Percentiles rank a stretch among this genome's conserved stretches.
These are phyloP conservation scores for Chloroceryle amazona DNA, from an alignment of 2,797 vertebrate species.

Conservation along the genomic window DNA sequence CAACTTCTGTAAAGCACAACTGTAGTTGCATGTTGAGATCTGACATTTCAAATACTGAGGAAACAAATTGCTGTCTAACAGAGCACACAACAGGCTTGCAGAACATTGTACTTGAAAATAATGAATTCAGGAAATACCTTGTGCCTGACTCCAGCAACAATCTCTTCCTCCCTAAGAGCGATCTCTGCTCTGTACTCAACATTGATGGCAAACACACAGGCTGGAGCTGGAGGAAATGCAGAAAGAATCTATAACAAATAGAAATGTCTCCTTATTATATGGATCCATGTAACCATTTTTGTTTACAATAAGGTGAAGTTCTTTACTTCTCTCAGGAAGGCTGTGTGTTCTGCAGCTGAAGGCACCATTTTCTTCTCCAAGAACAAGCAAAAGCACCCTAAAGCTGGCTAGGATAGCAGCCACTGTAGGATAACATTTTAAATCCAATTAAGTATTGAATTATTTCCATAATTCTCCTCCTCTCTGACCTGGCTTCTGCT, in stretches of 20 bases:
- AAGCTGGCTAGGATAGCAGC: background rate
- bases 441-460: slow-evolving; percentile 14
- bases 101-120: slow-evolving; percentile 51
- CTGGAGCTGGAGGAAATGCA: background rate
- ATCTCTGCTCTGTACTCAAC: background rate
- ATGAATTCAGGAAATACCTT: slow-evolving; percentile 65
- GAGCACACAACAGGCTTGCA: slow-evolving; percentile 27
- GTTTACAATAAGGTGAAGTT: background rate
- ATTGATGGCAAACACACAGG: background rate
- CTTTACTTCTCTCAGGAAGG: background rate
- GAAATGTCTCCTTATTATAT: background rate
- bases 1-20: background rate
- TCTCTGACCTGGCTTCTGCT: background rate
- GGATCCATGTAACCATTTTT: background rate
- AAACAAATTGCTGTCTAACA: slow-evolving; percentile 13
- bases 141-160: slow-evolving; percentile 37
- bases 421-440: background rate
- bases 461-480: slow-evolving; percentile 17
- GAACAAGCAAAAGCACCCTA: background rate
- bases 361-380: background rate
- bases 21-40: background rate
- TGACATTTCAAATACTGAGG: slow-evolving; percentile 6
- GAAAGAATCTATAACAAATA: background rate
- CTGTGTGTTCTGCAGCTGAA: background rate
- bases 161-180: slow-evolving; percentile 11